Conservation (phyloP, 2,113 vertebrate species). For the Trematomus loennbergii region DNA sequence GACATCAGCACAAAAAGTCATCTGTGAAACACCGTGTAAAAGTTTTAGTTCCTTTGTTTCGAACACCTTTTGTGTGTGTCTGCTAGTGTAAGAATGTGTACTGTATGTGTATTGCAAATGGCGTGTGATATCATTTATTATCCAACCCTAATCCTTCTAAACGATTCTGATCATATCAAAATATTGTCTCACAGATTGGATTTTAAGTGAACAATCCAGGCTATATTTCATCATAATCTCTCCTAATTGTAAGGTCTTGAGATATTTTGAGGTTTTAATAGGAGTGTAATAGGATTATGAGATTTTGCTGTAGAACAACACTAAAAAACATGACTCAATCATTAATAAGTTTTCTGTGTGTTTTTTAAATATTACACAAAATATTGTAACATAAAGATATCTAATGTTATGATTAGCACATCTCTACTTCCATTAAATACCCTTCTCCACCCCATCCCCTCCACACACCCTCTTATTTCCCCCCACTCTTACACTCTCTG, state of each 20-base stretch:
- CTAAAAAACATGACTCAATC: not conserved
- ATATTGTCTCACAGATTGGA: not conserved
- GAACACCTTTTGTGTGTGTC: not conserved
- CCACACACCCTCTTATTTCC: conserved; percentile 10
- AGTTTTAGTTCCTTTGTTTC: not conserved
- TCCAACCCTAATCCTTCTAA: not conserved
- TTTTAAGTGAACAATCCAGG: conserved; percentile 8
- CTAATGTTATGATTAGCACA: not conserved
- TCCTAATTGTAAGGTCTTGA: conserved; percentile 4
- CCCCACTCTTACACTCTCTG: conserved; percentile 38
- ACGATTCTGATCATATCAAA: not conserved
- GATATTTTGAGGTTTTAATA: conserved; percentile 16
- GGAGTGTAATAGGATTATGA: conserved; percentile 40
- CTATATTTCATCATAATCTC: conserved; percentile 22
- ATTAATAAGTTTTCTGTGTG: not conserved
- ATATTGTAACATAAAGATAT: not conserved
- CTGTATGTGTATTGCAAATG: not conserved
- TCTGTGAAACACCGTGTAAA: conserved; percentile 15
- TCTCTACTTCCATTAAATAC: conserved; percentile 14
- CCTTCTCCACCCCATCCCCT: conserved; percentile 11
- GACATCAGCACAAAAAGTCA: conserved; percentile 15
- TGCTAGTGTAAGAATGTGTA: not conserved
- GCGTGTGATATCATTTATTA: not conserved
- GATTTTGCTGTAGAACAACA: conserved; percentile 17
- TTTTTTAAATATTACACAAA: not conserved